Evolutionary conservation across 2,888 invertebrate species (phyloP).

Genomic region (Quadriops clusia): DNA sequence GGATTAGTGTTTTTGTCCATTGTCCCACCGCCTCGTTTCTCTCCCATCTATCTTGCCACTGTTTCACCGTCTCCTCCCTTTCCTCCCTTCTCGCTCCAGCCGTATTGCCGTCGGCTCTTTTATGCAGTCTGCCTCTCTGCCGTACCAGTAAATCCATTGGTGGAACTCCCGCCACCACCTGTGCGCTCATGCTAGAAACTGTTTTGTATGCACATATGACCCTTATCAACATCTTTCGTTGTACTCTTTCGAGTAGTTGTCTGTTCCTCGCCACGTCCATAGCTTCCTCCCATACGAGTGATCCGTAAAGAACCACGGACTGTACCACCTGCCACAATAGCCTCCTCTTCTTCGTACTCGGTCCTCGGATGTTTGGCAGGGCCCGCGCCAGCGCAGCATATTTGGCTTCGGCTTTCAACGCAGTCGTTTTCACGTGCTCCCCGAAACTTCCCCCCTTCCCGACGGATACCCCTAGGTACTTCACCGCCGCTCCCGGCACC

Average conservation of each 20-base stretch:
- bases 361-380: slow-evolving; percentile 1
- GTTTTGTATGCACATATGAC: too few species aligned
- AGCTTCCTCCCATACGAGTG: background rate
- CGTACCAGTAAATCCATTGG: too few species aligned
- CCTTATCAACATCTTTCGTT: background rate
- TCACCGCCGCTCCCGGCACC: background rate
- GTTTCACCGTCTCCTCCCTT: too few species aligned
- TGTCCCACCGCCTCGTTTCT: too few species aligned
- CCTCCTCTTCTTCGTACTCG: background rate
- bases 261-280: background rate
- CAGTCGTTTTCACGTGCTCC: slow-evolving; percentile 3
- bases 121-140: background rate
- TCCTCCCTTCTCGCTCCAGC: too few species aligned
- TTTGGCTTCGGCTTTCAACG: background rate
- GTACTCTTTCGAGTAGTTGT: background rate
- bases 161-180: too few species aligned
- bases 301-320: background rate
- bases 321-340: background rate
- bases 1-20: too few species aligned
- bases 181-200: too few species aligned
- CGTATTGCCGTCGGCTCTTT: too few species aligned
- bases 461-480: background rate
- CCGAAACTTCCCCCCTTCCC: slow-evolving; percentile 2
- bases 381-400: background rate
- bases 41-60: too few species aligned